Base-by-base conservation (phyloP, 2,113 vertebrate species). In the Daboia siamensis region DNA sequence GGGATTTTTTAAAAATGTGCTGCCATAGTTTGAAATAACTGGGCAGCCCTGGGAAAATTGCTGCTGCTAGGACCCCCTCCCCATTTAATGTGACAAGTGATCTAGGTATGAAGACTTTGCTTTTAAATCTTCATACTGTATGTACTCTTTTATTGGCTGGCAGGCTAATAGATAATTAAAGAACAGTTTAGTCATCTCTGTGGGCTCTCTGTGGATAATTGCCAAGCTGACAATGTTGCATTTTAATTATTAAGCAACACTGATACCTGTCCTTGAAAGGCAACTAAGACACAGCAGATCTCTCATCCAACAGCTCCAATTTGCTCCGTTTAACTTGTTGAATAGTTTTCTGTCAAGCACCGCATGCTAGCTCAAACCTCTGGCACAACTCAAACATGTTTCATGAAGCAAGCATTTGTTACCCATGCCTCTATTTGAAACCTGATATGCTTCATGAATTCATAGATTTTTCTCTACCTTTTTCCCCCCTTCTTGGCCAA, bases 331-430 rank as follows among this genome's bases (percentile, higher is more conserved):
- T 92, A 92, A 92, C 51, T 92, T 88, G 55, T 26, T 48, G 59
- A 85, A 86, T 55, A 55, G 85, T 55, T 51, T 15, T 39, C 9
- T 54, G 20, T 56, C 26, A 93, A 87, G 89, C 44, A 85, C 39
- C 24, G 48, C n/a, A 26, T 51, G 21, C 20, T 51, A 90, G 51
- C 61, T 90, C 57, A 74, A 69, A 80, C 52, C 23, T 90, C 59
- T 93, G 92, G 92, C 89, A 88, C 86, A 88, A 54, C 55, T 44
- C 52, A 33, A 26, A 87, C 80, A 86, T 90, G 52, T 52, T 87
- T 87, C 85, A 74, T 85, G 39, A 88, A 51, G 87, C 92, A 88
- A 57, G 74, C 89, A 33, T 51, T 17, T 39, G 52, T 85, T 33
- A 23, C 20, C 29, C 51, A 33, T 23, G 51, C 87, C 51, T 55